Conservation (phyloP, 2,113 vertebrate species). For the Hippoglossus stenolepis region DNA sequence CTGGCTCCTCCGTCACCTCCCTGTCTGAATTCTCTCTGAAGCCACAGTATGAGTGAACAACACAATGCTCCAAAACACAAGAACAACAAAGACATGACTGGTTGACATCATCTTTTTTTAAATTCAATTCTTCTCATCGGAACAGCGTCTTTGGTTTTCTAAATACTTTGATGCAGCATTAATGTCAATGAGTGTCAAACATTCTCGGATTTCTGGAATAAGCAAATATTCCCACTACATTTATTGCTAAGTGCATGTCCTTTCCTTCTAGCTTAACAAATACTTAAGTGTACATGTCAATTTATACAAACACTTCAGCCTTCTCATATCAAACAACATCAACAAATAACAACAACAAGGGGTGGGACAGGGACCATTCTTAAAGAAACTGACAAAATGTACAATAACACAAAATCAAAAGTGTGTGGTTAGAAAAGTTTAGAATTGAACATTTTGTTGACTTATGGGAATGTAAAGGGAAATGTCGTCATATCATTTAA, state of each 20-base stretch:
- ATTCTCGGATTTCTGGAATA: constrained; percentile 40
- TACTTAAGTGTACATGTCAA: constrained; percentile 67
- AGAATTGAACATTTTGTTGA: constrained; percentile 29
- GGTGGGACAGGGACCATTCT: constrained; percentile 26
- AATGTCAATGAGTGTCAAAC: constrained; percentile 42
- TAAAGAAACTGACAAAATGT: constrained; percentile 64
- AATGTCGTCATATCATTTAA: constrained; percentile 8
- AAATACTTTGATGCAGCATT: constrained; percentile 54
- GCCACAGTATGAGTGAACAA: background rate
- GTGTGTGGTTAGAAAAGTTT: constrained; percentile 36
- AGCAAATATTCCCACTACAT: constrained; percentile 53
- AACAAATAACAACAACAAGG: constrained; percentile 60
- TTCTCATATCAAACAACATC: constrained; percentile 62
- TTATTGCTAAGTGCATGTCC: constrained; percentile 56
- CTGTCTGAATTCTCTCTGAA: too few species aligned
- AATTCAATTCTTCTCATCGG: constrained; percentile 51
- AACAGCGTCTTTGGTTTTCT: constrained; percentile 62
- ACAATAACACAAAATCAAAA: constrained; percentile 63
- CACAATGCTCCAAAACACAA: constrained; percentile 13
- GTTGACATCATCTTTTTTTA: constrained; percentile 56
- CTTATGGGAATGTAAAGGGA: constrained; percentile 58
- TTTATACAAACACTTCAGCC: constrained; percentile 66
- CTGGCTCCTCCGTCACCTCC: too few species aligned
- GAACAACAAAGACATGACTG: constrained; percentile 28
- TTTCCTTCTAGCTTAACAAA: constrained; percentile 51